These are phyloP conservation scores for Hyposoter dolosus DNA, from an alignment of 2,888 invertebrate genomes.

Conservation along the genomic window DNA sequence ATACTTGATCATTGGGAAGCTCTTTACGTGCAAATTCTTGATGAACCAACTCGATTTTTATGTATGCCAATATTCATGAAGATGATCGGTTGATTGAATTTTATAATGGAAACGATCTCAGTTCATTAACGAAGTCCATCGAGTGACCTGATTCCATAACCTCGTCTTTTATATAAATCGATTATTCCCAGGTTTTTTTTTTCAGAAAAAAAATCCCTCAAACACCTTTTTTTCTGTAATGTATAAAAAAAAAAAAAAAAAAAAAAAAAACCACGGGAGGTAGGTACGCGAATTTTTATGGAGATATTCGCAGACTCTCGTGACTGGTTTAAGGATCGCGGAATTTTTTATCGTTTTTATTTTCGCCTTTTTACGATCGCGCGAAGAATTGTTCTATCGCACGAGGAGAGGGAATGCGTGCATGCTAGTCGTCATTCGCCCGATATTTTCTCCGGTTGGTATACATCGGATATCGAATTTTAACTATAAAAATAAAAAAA, in stretches of 20 bases:
- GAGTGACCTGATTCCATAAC: too few relatives aligned
- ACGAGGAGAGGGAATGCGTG: slow-evolving; percentile 11
- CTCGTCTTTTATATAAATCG: too few relatives aligned
- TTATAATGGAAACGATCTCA: too few relatives aligned
- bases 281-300: neutral
- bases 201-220: neutral
- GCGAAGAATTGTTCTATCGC: slow-evolving; percentile 7
- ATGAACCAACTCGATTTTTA: too few relatives aligned
- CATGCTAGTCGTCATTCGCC: slow-evolving; percentile 24
- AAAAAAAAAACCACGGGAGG: neutral
- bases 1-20: too few relatives aligned
- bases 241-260: too few relatives aligned
- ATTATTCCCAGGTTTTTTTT: neutral
- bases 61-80: too few relatives aligned
- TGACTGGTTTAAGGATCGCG: neutral
- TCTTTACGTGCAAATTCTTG: too few relatives aligned
- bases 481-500: slow-evolving; percentile 34
- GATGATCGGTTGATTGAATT: too few relatives aligned
- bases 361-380: slow-evolving; percentile 31
- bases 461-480: slow-evolving; percentile 54
- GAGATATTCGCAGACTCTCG: neutral
- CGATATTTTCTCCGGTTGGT: slow-evolving; percentile 13
- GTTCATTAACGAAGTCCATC: too few relatives aligned
- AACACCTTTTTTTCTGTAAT: neutral
- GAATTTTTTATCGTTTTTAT: slow-evolving; percentile 3